Conservation (phyloP, 2,113 vertebrate genomes). For the Siniperca chuatsi region DNA sequence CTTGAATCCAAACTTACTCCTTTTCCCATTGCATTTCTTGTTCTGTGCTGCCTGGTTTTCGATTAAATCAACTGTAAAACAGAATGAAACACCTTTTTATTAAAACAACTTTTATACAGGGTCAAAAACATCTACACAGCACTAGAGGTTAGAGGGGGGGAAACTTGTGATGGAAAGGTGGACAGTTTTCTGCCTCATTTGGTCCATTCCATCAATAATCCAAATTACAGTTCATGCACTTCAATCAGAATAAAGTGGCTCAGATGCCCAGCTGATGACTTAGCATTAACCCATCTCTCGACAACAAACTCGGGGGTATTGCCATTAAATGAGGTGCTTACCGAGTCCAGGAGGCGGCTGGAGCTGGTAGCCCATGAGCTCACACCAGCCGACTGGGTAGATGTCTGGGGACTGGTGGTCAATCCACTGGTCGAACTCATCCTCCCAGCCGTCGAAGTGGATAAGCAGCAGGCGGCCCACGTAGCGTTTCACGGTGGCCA, state of each 20-base stretch:
- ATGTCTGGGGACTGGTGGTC: slow-evolving; percentile 96
- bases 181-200: neutral
- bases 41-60: slow-evolving; percentile 83
- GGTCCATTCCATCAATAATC: neutral
- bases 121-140: neutral
- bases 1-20: slow-evolving; percentile 85
- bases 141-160: neutral
- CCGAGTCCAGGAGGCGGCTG: slow-evolving; percentile 91
- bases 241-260: neutral
- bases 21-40: slow-evolving; percentile 90
- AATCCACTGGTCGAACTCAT: slow-evolving; percentile 97
- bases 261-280: neutral
- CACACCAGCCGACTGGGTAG: slow-evolving; percentile 97
- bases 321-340: slow-evolving; percentile 60
- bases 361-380: slow-evolving; percentile 93
- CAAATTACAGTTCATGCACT: neutral
- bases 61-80: slow-evolving; percentile 79
- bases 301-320: rapidly evolving
- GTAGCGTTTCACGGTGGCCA: slow-evolving; percentile 91
- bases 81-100: slow-evolving; percentile 14
- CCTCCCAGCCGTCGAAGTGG: slow-evolving; percentile 98
- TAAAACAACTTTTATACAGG: neutral
- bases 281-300: neutral
- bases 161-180: neutral
- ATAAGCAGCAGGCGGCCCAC: slow-evolving; percentile 93